These are phyloP conservation scores for Empis stercorea DNA, from an alignment of 2,888 invertebrate genomes.

Conservation along the genomic window DNA sequence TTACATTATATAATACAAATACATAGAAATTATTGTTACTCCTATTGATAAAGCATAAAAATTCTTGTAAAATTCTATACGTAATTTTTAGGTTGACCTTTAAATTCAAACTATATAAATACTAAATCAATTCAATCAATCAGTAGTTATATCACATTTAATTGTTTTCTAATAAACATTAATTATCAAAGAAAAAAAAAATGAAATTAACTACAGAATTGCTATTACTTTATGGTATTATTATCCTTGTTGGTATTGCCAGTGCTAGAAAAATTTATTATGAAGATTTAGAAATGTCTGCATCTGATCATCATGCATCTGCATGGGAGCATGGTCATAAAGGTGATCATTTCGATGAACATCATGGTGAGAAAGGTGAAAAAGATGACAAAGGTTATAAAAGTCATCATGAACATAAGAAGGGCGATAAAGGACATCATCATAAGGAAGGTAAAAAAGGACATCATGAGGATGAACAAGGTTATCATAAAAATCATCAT, in stretches of 20 bases:
- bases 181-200: no score
- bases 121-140: no score
- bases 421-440: conserved; percentile 56
- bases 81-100: no score
- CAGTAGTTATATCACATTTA: no score
- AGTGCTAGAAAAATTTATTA: neutral
- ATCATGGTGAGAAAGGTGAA: conserved; percentile 51
- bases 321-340: conserved; percentile 38
- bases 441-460: conserved; percentile 47
- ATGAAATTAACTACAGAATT: neutral
- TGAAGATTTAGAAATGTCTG: conserved; percentile 29
- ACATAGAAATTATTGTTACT: no score
- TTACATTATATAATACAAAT: no score
- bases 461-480: conserved; percentile 38
- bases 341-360: conserved; percentile 53
- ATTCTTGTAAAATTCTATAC: no score
- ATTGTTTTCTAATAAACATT: no score
- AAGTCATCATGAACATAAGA: conserved; percentile 52
- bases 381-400: conserved; percentile 62
- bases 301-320: conserved; percentile 23
- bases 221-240: neutral
- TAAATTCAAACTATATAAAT: no score
- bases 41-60: no score
- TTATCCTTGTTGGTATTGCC: neutral
- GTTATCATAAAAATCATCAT: conserved; percentile 40